These are phyloP conservation scores for Parambassis ranga DNA, from an alignment of 2,797 vertebrate genomes.

Conservation along the genomic window DNA sequence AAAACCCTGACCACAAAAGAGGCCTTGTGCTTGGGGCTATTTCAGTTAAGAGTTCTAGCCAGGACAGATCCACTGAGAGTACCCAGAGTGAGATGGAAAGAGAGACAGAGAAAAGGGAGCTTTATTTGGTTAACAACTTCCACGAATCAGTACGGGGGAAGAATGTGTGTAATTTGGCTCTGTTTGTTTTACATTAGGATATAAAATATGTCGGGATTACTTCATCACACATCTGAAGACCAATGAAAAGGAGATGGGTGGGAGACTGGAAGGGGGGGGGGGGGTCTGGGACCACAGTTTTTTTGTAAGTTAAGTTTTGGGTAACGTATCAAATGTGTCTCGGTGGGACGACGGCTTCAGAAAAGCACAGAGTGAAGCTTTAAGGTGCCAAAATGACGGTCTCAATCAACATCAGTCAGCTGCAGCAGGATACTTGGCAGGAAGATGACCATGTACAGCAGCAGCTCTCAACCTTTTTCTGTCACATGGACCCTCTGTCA, in stretches of 20 bases:
- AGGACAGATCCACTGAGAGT: constrained; percentile 75
- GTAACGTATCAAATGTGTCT: constrained; percentile 48
- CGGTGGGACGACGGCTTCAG: constrained; percentile 14
- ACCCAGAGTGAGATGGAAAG: constrained; percentile 46
- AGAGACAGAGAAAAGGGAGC: constrained; percentile 40
- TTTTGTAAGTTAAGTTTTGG: constrained; percentile 30
- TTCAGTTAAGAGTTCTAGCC: constrained; percentile 67
- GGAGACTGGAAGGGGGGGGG: constrained; percentile 8
- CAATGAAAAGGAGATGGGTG: constrained; percentile 44
- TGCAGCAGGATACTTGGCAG: constrained; percentile 25
- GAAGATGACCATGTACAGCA: constrained; percentile 6
- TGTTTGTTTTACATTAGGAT: constrained; percentile 71
- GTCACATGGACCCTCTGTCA: neutral
- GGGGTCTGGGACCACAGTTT: constrained; percentile 15
- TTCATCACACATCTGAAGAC: constrained; percentile 65
- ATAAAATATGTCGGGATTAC: constrained; percentile 69
- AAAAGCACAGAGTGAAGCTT: neutral
- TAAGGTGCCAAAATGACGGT: constrained; percentile 16
- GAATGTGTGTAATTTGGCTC: constrained; percentile 65
- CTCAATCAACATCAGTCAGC: constrained; percentile 34
- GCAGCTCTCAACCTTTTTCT: neutral
- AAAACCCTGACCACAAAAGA: constrained; percentile 72
- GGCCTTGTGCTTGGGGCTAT: constrained; percentile 69
- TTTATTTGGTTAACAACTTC: constrained; percentile 68
- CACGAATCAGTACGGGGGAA: constrained; percentile 53